A percentile compares a stretch with the other conserved stretches of the same genome.
Evolutionary conservation across 2,888 invertebrate genomes (phyloP).

Genomic region (Nymphalis polychloros): DNA sequence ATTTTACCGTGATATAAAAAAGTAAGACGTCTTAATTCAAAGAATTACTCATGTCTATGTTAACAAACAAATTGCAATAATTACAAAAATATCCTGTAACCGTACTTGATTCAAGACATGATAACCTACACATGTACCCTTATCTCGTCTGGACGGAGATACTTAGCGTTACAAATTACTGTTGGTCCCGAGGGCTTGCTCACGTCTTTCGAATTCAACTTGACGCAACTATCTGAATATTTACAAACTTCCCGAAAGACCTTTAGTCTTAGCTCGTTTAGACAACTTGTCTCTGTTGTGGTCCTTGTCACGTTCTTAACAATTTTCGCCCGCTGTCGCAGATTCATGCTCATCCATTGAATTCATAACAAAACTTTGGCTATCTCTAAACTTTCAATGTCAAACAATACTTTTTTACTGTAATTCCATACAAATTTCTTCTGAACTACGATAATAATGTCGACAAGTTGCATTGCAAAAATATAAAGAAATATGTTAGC

Average conservation of each 20-base stretch:
- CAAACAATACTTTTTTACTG: neutral
- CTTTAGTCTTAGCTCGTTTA: conserved; percentile 51
- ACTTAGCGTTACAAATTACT: conserved; percentile 50
- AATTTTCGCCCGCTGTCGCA: conserved; percentile 16
- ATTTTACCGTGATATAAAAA: too few relatives aligned
- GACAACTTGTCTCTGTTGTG: conserved; percentile 38
- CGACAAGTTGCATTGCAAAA: too few relatives aligned
- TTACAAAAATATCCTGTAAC: conserved; percentile 8
- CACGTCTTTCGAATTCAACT: conserved; percentile 53
- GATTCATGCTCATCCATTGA: conserved; percentile 15
- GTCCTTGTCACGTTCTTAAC: conserved; percentile 32
- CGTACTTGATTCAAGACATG: neutral
- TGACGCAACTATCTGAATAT: conserved; percentile 61
- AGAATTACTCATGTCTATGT: neutral
- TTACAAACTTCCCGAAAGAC: conserved; percentile 50
- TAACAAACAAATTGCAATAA: neutral
- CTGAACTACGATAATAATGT: too few relatives aligned
- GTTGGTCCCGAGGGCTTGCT: conserved; percentile 39
- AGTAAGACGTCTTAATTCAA: neutral
- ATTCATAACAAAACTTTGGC: conserved; percentile 5
- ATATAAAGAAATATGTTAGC: too few relatives aligned
- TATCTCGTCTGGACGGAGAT: conserved; percentile 41
- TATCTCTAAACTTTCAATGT: neutral
- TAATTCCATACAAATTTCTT: neutral
- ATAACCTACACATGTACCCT: conserved; percentile 21